Base-by-base conservation (phyloP, 2,888 invertebrate genomes). In the Macrosoma leucophasiata region DNA sequence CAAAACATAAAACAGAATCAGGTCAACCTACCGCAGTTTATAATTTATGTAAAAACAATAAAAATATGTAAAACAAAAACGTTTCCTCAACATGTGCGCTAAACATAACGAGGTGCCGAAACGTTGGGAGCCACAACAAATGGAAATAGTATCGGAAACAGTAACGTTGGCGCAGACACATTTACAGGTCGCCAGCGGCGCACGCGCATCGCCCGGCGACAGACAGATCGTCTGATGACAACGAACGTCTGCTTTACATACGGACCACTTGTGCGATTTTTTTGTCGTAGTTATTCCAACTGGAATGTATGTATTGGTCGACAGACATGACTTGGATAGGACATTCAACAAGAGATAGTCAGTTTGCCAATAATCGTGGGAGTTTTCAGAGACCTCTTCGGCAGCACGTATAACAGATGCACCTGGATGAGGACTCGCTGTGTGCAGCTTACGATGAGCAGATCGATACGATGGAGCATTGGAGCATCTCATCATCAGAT, bases 141-240 rank as follows among this genome's bases (percentile, higher is more conserved):
- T 71, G 62, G 62, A 67, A 65, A 67, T 64, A 63, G 62, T 58
- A 61, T 74, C 70, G 81, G 82, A 79, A 72, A 61, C 69, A 49
- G 68, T 65, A 75, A 76, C 67, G 68, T 48, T 26, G 34, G 56
- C 54, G 79, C 46, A 58, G 70, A 81, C 74, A 68, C 53, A 74
- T 79, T 79, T 78, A 81, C 62, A 58, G 58, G 50, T 57, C 52
- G 51, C 41, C 25, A 33, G 36, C 44, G 34, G 36, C 44, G 49
- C 38, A 37, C 36, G 41, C 47, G 52, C 52, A 55, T 46, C 26
- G 46, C 41, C 41, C 46, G 62, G 29, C 57, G 78, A 79, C 62
- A 57, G 75, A 73, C 54, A 65, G 63, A 81, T 72, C 54, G 71
- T 43, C 64, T 62, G 72, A 57, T 58, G 74, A 77, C 64, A 62